These are phyloP conservation scores for Sipha maydis DNA, from an alignment of 2,888 invertebrate species.

Conservation along the genomic window DNA sequence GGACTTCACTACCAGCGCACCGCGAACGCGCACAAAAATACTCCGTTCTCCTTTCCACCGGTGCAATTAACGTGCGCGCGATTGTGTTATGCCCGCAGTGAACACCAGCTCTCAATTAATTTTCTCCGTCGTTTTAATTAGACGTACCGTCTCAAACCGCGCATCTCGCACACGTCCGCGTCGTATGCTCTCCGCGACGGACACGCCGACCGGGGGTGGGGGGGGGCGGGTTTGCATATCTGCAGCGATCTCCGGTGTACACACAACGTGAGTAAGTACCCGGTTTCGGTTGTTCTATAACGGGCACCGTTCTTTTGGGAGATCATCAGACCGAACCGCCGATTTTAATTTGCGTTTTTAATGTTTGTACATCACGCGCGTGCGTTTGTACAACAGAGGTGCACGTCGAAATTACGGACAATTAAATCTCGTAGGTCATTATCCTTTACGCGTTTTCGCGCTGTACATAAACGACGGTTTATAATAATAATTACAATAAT, in stretches of 20 bases:
- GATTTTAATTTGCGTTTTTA: background rate
- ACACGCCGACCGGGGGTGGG: too few relatives aligned
- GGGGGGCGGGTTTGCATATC: background rate
- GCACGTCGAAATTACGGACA: background rate
- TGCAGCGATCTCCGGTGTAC: background rate
- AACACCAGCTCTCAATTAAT: background rate
- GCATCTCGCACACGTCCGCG: background rate
- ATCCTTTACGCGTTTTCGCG: background rate
- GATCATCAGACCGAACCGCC: background rate
- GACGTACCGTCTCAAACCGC: background rate
- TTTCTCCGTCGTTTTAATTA: background rate
- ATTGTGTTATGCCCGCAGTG: background rate
- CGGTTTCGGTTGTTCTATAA: background rate
- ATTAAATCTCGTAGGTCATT: constrained; percentile 9
- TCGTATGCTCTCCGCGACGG: background rate
- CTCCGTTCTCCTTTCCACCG: background rate
- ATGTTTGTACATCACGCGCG: constrained; percentile 17
- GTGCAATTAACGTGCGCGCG: background rate
- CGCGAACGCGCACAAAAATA: background rate
- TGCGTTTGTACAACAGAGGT: background rate
- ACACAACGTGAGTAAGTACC: background rate
- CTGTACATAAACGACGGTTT: background rate
- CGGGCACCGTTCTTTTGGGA: background rate
- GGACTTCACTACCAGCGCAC: too few relatives aligned
- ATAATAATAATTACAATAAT: too few relatives aligned